These are phyloP conservation scores for Dryas iulia DNA, from an alignment of 1,140 invertebrate species.

Conservation along the genomic window DNA sequence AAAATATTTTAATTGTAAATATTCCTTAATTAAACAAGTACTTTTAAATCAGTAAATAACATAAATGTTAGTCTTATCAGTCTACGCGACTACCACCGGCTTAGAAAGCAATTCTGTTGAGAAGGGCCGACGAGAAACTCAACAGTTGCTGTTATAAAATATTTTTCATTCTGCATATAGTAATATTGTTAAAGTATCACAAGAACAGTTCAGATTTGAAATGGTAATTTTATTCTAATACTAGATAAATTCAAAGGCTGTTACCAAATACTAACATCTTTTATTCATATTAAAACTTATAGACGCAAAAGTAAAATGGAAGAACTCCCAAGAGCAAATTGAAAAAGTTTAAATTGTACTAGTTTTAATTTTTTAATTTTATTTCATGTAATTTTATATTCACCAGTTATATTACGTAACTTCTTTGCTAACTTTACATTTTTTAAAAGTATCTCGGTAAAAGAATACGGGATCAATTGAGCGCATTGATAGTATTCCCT, in stretches of 20 bases:
- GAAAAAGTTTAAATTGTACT: background rate
- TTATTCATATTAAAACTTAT: constrained; percentile 3
- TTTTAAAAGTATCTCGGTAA: too few species aligned
- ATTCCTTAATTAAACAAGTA: too few species aligned
- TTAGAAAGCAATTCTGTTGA: too few species aligned
- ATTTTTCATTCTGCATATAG: background rate
- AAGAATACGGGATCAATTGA: too few species aligned
- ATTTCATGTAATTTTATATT: background rate
- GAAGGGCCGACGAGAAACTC: too few species aligned
- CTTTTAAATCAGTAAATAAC: too few species aligned
- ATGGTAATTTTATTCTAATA: background rate
- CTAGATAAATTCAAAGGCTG: background rate
- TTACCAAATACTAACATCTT: background rate
- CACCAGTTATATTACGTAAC: background rate
- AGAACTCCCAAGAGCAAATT: background rate
- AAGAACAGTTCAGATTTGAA: background rate
- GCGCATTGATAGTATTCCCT: too few species aligned
- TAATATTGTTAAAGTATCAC: background rate
- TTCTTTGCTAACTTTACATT: background rate
- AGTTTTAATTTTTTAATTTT: background rate
- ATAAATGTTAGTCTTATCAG: too few species aligned
- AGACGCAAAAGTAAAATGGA: background rate
- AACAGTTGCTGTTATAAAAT: too few species aligned
- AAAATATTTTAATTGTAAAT: too few species aligned
- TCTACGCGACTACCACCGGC: too few species aligned